Percentiles rank a stretch among this genome's conserved stretches.
These are phyloP conservation scores for Tiliacea aurago DNA, from an alignment of 2,888 invertebrate genomes.

Conservation along the genomic window DNA sequence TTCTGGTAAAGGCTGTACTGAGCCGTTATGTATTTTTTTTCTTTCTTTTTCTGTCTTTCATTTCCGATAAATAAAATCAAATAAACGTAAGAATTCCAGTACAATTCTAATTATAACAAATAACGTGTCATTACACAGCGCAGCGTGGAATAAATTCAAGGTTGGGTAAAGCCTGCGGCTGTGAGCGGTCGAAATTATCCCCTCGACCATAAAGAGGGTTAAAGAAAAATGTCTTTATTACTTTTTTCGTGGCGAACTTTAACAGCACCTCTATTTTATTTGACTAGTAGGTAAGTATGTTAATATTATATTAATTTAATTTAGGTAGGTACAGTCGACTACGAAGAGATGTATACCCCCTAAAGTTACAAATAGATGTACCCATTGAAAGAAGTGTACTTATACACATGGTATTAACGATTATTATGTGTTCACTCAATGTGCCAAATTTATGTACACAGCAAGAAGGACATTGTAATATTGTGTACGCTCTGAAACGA, in stretches of 20 bases:
- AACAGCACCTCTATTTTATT: not conserved
- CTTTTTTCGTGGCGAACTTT: not conserved
- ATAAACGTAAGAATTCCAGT: not conserved
- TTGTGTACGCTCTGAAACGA: too few relatives aligned
- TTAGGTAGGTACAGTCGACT: too few relatives aligned
- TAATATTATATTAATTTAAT: not conserved
- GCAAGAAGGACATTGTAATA: too few relatives aligned
- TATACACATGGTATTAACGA: too few relatives aligned
- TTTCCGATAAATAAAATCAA: not conserved
- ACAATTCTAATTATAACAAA: constrained; percentile 14
- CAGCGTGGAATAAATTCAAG: constrained; percentile 27
- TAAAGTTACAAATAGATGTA: too few relatives aligned
- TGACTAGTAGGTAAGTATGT: not conserved
- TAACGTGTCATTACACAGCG: constrained; percentile 4
- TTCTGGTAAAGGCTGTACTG: too few relatives aligned
- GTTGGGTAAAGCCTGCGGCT: constrained; percentile 33
- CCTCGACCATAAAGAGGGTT: constrained; percentile 15
- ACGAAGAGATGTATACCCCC: too few relatives aligned
- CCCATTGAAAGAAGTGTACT: too few relatives aligned
- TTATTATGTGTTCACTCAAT: too few relatives aligned
- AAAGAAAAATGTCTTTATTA: constrained; percentile 12
- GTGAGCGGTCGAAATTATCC: constrained; percentile 16
- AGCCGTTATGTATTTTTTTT: too few relatives aligned
- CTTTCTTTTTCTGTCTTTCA: too few relatives aligned
- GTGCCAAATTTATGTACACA: too few relatives aligned